Conservation (phyloP, 1,140 invertebrate genomes). For the Anadara kagoshimensis region DNA sequence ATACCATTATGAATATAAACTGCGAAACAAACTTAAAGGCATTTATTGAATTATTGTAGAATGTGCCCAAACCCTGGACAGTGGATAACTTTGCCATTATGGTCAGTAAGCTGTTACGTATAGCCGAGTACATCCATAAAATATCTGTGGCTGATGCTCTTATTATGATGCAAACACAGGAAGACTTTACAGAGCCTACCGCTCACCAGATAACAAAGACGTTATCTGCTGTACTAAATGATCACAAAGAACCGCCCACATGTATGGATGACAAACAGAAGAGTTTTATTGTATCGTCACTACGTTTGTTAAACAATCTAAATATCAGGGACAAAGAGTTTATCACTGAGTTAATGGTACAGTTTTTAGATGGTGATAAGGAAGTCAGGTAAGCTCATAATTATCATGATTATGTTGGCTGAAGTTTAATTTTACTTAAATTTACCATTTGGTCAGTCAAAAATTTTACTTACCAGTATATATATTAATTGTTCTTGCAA, state of each 20-base stretch:
- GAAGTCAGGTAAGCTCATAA: conserved; percentile 64
- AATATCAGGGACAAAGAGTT: conserved; percentile 61
- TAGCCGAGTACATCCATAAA: conserved; percentile 60
- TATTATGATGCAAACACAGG: conserved; percentile 55
- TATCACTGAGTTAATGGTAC: conserved; percentile 64
- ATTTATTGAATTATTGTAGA: conserved; percentile 47
- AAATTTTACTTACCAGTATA: no score
- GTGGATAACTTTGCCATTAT: conserved; percentile 60
- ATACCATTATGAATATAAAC: not conserved
- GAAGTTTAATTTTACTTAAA: no score
- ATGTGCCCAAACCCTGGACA: conserved; percentile 70
- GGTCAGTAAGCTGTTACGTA: conserved; percentile 58
- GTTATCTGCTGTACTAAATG: conserved; percentile 57
- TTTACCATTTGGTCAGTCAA: no score
- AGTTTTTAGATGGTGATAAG: conserved; percentile 70
- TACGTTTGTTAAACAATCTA: conserved; percentile 61
- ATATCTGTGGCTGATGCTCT: conserved; percentile 59
- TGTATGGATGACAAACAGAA: conserved; percentile 59
- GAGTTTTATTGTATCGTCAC: conserved; percentile 58
- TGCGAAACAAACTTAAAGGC: not conserved
- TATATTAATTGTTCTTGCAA: no score
- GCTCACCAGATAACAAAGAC: conserved; percentile 47
- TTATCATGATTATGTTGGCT: no score
- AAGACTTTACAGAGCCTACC: conserved; percentile 54
- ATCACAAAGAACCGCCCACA: conserved; percentile 56